Evolutionary conservation across 1,140 invertebrate genomes (phyloP).

Genomic region (Leptopilina clavipes): DNA sequence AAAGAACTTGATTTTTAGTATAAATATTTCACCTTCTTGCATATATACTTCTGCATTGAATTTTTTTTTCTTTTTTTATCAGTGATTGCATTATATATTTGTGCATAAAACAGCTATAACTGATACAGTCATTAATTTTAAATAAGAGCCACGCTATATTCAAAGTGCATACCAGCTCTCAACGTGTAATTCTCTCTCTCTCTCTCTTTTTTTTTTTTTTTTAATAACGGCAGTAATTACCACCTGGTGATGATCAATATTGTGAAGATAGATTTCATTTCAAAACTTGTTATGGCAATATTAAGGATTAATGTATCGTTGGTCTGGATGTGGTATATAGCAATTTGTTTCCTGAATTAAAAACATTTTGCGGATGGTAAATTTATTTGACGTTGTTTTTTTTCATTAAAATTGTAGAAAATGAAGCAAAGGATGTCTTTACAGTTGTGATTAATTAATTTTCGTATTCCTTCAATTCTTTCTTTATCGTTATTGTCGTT

Average conservation of each 20-base stretch:
- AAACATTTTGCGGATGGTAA: no score
- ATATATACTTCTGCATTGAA: no score
- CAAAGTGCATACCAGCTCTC: neutral
- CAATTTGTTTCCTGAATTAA: neutral
- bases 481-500: no score
- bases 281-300: conserved; percentile 16
- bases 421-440: no score
- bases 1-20: no score
- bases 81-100: neutral
- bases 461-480: no score
- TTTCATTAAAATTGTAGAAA: no score
- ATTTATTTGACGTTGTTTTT: no score
- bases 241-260: conserved; percentile 10
- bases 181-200: neutral
- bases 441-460: no score
- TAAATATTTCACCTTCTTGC: no score
- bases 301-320: neutral
- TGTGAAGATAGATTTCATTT: conserved; percentile 14
- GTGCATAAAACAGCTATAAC: neutral
- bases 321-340: no score
- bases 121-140: conserved; percentile 13
- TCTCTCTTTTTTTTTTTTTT: neutral
- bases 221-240: conserved; percentile 2
- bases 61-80: neutral
- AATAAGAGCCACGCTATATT: conserved; percentile 1